A percentile compares a stretch with the other conserved stretches of the same genome.
Evolutionary conservation across 1,140 invertebrate genomes (phyloP).

Genomic region (Drosophila hydei): DNA sequence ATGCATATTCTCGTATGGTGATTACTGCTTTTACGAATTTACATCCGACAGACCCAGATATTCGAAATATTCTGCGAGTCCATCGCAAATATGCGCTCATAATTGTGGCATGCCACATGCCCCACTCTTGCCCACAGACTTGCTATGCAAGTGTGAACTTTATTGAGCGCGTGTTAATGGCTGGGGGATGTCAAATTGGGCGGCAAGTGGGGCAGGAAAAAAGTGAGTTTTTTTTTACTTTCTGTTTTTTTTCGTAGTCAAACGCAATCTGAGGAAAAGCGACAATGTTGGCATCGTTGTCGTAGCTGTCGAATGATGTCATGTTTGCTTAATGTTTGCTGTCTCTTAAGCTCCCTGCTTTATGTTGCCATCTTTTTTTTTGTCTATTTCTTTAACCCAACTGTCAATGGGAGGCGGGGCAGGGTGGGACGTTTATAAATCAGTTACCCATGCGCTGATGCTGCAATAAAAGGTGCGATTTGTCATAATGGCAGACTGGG

Average conservation of each 20-base stretch:
- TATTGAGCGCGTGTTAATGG: conserved; percentile 40
- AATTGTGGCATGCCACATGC: conserved; percentile 51
- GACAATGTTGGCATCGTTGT: conserved; percentile 59
- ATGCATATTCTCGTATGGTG: conserved; percentile 24
- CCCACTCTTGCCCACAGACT: conserved; percentile 17
- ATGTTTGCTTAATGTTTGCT: conserved; percentile 50
- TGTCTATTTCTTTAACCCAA: conserved; percentile 48
- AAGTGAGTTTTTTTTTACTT: conserved; percentile 15
- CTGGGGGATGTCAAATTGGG: conserved; percentile 12
- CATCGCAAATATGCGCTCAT: conserved; percentile 62
- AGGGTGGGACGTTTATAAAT: conserved; percentile 61
- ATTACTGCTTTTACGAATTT: conserved; percentile 53
- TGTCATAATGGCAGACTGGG: conserved; percentile 65
- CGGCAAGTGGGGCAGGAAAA: not conserved
- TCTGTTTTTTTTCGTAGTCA: conserved; percentile 15
- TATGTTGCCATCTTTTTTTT: conserved; percentile 10
- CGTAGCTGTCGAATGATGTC: conserved; percentile 70
- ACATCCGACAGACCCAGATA: conserved; percentile 18
- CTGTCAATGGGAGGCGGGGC: conserved; percentile 13
- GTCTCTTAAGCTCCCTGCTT: not conserved
- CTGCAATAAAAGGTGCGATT: conserved; percentile 82
- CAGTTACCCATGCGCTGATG: conserved; percentile 80
- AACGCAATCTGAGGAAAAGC: conserved; percentile 61
- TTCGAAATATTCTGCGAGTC: conserved; percentile 47
- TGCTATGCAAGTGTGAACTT: conserved; percentile 28